phyloP scores from a whole-genome alignment of 1,140 invertebrate species.

The Hirudo medicinalis region DNA sequence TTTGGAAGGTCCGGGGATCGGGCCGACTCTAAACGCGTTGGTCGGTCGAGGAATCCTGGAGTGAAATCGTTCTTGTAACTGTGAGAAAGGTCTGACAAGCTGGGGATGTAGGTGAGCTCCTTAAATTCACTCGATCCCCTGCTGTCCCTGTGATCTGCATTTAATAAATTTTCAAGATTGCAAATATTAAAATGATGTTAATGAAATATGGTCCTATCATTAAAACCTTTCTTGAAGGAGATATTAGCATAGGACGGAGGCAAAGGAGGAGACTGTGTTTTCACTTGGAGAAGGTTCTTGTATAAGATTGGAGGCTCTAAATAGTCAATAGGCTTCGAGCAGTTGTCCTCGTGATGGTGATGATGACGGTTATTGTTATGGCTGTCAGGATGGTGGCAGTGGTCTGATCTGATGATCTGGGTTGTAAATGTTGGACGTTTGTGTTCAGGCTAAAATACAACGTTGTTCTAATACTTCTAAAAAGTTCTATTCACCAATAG shows the following conservation, averaged over 20 bases:
- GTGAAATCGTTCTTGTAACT: slow-evolving; percentile 6
- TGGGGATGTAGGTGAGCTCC: background rate
- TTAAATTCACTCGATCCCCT: background rate
- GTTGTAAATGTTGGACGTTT: no score
- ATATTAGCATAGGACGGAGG: background rate
- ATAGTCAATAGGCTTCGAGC: background rate
- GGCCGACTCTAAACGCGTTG: background rate
- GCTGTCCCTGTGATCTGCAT: background rate
- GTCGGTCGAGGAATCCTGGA: slow-evolving; percentile 6
- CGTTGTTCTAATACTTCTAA: no score
- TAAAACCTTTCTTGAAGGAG: background rate
- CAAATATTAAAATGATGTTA: no score
- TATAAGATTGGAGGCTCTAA: slow-evolving; percentile 3
- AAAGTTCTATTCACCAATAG: no score
- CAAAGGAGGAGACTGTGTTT: background rate
- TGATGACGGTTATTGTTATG: no score
- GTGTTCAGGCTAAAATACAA: no score
- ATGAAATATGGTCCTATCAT: no score
- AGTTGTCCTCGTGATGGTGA: background rate
- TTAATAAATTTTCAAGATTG: background rate
- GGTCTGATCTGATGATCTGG: no score
- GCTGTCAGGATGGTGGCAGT: no score
- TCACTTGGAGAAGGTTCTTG: background rate
- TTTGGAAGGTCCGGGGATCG: no score
- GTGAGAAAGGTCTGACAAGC: background rate